Evolutionary conservation across 2,113 vertebrate species (phyloP), one percentile per base, ranked within the genome.

Genomic region (Erpornis zantholeuca): DNA sequence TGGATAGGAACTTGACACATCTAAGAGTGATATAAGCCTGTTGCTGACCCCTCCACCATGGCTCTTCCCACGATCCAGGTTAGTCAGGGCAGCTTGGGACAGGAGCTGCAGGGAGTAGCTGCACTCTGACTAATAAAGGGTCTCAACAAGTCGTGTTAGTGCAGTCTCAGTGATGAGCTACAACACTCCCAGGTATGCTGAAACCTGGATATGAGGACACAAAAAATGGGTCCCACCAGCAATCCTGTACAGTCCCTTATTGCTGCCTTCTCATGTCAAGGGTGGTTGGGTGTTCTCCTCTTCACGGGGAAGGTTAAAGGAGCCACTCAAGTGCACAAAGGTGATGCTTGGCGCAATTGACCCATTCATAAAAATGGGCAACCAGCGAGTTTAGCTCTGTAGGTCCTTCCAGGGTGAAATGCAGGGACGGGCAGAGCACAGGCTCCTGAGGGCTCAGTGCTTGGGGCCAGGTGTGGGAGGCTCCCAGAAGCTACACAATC

Each of bases 111-210:
- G 33, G 49, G 21, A 75, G 44, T 16, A 87, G 56, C 38, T 52
- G 27, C 14, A 13, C 29, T 71, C 11, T 33, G 33, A 7, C 21
- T 52, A 19, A 47, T 9, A 29, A 50, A 33, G 13, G 8, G 5
- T 28, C 10, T 65, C 11, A 35, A 53, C 17, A n/a, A 44, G 11
- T 21, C 0, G 0, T 15, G 2, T 7, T 21, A 59, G 5, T 10
- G 14, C 15, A 40, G 42, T 50, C 15, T 11, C 33, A 71, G 9
- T 18, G 28, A 29, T 17, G 47, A 88, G 16, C 33, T 50, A 50
- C 38, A 53, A 40, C 10, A 0, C 15, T 75, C 33, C 44, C 15
- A 29, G 21, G 12, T 40, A 5, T 10, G 23, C 33, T 18, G 22
- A 42, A 45, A 14, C 12, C 44, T 79, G 57, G 57, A 11, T 22